These are phyloP conservation scores for Neosilurus mollespiculum DNA, from an alignment of 2,797 vertebrate species.

Conservation along the genomic window DNA sequence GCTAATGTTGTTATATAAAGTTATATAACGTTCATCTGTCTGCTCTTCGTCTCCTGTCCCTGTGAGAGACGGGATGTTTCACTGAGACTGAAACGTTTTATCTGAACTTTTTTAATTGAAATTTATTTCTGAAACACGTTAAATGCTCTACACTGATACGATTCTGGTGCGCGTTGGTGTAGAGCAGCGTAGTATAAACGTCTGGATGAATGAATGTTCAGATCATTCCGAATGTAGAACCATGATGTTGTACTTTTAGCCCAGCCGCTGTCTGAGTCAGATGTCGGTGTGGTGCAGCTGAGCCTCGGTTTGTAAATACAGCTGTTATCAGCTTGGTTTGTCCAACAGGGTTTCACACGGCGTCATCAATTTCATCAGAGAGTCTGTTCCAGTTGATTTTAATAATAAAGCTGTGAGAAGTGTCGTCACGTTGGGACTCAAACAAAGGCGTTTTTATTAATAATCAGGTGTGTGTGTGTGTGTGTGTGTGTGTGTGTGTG, in stretches of 20 bases:
- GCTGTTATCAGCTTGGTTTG: not conserved
- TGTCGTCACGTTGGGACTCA: not conserved
- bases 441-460: conserved; percentile 20
- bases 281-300: too few species aligned
- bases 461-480: conserved; percentile 3
- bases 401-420: not conserved
- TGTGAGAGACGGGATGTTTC: not conserved
- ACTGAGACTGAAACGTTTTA: not conserved
- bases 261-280: not conserved
- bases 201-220: not conserved
- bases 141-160: too few species aligned
- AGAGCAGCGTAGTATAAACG: not conserved
- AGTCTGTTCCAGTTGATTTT: not conserved
- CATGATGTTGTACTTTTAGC: not conserved
- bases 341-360: not conserved
- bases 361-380: not conserved
- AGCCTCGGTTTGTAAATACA: not conserved
- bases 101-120: not conserved
- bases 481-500: too few species aligned
- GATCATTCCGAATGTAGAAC: not conserved
- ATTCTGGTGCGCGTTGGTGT: not conserved
- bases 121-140: not conserved
- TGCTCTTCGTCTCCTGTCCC: not conserved
- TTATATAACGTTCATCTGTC: conserved; percentile 73
- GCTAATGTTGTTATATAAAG: conserved; percentile 13